These are phyloP conservation scores for Vulpes ferrilata DNA, from an alignment of 2,113 vertebrate species.

Conservation along the genomic window DNA sequence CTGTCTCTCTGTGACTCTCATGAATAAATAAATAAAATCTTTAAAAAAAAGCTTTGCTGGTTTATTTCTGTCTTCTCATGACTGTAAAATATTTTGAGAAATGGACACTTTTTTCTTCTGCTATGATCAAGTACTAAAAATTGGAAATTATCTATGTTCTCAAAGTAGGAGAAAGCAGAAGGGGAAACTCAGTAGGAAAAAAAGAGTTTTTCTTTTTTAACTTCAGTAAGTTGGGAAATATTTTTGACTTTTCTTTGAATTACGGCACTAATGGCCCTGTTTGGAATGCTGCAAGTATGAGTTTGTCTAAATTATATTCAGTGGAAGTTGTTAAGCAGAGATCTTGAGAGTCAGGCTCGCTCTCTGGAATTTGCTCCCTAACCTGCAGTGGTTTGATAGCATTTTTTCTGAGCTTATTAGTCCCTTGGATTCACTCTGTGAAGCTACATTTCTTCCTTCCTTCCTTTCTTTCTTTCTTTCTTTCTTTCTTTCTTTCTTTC, in stretches of 20 bases:
- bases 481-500: background rate
- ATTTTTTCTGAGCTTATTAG: conserved; percentile 74
- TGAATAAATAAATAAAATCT: no score
- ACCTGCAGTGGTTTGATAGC: conserved; percentile 55
- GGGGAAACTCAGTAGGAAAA: background rate
- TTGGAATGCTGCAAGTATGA: conserved; percentile 38
- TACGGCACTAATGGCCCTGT: background rate
- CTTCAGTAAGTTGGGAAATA: conserved; percentile 36
- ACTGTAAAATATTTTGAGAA: background rate
- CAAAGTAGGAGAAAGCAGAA: conserved; percentile 43
- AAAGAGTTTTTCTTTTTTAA: background rate
- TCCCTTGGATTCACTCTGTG: conserved; percentile 48
- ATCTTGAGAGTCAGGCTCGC: conserved; percentile 55
- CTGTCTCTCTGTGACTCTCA: no score
- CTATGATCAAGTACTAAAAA: conserved; percentile 31
- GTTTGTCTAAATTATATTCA: conserved; percentile 62
- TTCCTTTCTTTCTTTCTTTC: background rate
- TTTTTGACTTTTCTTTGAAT: conserved; percentile 21
- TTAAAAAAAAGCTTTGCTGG: background rate
- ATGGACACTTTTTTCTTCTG: conserved; percentile 43
- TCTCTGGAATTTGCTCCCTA: conserved; percentile 75
- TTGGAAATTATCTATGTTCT: conserved; percentile 57
- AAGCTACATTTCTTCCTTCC: conserved; percentile 24
- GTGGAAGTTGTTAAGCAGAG: conserved; percentile 65
- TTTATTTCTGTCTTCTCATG: conserved; percentile 56